Evolutionary conservation across 1,140 invertebrate species (phyloP).

Genomic region (Achroia grisella): DNA sequence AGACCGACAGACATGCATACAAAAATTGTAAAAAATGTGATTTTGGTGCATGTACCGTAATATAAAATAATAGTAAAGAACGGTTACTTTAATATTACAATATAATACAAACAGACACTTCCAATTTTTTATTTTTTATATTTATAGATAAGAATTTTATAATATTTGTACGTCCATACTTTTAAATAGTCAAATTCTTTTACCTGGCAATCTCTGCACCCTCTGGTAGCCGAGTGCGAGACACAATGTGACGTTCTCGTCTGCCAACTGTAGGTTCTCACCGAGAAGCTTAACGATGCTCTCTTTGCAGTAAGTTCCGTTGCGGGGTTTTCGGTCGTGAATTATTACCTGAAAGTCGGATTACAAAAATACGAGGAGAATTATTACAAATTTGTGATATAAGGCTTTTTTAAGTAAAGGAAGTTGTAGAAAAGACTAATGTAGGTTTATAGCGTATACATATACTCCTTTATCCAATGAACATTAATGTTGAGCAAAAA

Average conservation of each 20-base stretch:
- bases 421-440: background rate
- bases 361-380: background rate
- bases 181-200: background rate
- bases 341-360: slow-evolving; percentile 47
- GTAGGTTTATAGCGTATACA: background rate
- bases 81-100: too few relatives aligned
- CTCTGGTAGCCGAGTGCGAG: slow-evolving; percentile 62
- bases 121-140: too few relatives aligned
- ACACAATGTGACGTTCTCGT: slow-evolving; percentile 66
- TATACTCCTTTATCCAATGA: too few relatives aligned
- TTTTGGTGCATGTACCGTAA: too few relatives aligned
- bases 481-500: too few relatives aligned
- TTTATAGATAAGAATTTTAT: too few relatives aligned
- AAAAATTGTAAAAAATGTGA: too few relatives aligned
- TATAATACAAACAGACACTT: too few relatives aligned
- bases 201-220: slow-evolving; percentile 63
- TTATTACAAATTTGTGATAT: slow-evolving; percentile 4
- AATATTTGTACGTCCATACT: too few relatives aligned
- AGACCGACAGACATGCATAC: too few relatives aligned
- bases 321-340: slow-evolving; percentile 63
- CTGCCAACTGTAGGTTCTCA: slow-evolving; percentile 62
- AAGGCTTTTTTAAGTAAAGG: slow-evolving; percentile 1
- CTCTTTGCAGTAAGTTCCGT: slow-evolving; percentile 65
- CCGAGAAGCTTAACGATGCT: slow-evolving; percentile 62
- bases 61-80: too few relatives aligned